phyloP scores from a whole-genome alignment of 2,797 vertebrate species.

The Catharus ustulatus region DNA sequence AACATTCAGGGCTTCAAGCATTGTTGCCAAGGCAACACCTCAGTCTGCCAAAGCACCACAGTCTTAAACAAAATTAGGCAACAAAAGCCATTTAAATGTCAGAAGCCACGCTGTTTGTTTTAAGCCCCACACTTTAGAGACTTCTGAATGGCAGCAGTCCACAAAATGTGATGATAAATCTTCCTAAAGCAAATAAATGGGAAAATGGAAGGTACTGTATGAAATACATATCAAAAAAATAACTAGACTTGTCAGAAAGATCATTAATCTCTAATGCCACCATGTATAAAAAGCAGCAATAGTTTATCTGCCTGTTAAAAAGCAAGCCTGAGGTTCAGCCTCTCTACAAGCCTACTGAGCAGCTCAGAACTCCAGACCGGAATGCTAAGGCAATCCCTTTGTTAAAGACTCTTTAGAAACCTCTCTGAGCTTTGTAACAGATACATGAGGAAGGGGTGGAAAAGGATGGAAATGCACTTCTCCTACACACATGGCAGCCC shows the following conservation, averaged over 20 bases:
- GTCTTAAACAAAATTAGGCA: neutral
- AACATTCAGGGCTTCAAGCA: neutral
- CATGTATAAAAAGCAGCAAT: neutral
- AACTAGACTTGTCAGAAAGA: neutral
- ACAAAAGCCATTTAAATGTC: neutral
- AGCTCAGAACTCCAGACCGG: neutral
- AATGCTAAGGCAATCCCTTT: neutral
- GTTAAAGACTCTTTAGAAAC: neutral
- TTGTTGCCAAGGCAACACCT: neutral
- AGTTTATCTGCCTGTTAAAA: neutral
- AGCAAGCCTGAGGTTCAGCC: neutral
- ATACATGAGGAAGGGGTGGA: neutral
- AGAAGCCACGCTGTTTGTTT: neutral
- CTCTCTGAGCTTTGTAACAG: neutral
- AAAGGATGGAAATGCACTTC: neutral
- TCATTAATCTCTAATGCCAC: neutral
- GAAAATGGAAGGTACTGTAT: neutral
- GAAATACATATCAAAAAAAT: neutral
- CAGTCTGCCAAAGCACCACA: neutral
- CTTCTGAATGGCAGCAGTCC: neutral
- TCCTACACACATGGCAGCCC: neutral
- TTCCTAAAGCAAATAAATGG: neutral
- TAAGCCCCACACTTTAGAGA: neutral
- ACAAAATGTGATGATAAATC: neutral
- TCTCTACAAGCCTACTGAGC: neutral